Evolutionary conservation across 2,797 vertebrate species (phyloP), one percentile per base, ranked within the genome.

Genomic region (Melanotaenia trifasciata): DNA sequence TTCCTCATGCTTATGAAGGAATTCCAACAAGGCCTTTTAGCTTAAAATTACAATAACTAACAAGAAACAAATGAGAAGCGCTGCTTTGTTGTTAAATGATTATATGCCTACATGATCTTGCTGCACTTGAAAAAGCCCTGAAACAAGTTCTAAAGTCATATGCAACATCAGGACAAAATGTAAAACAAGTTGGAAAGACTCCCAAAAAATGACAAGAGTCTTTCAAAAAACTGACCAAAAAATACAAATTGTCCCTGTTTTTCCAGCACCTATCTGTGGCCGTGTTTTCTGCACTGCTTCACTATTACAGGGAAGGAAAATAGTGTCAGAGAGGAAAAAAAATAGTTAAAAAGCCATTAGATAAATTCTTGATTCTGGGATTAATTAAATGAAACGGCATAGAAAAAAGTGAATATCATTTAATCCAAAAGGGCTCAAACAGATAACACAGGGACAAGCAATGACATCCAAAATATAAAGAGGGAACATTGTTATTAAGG

Each of bases 281-380:
- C 32, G 16, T 12, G 6, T 16, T 30, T 40, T 61, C 28, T 45
- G 26, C 10, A 16, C 35, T 45, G 14, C 26, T 10, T 47, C 18
- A 1, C 2, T 18, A 9, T 13, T 32, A 24, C 22, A 6, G 24
- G 30, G 67, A 70, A 59, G 36, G 57, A 65, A 73, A 80, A 67
- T 60, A 35, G 65, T 58, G 43, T 33, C 30, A 60, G 32, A 28
- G 9, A 20, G 20, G 3, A 10, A 11, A 28, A 60, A 22, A 5
- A 30, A 6, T 28, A 0, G 26, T 57, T 50, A 33, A 5, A 26
- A 70, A 64, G 64, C 33, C 35, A 22, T 70, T 51, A 26, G 14
- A 70, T 9, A 3, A 35, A 12, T 8, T 22, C n/a, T 16, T 11
- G 14, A 47, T 16, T 38, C 43, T 33, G 4, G 3, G 14, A 60